These are phyloP conservation scores for Bucco capensis DNA, from an alignment of 2,113 vertebrate genomes.

Conservation along the genomic window DNA sequence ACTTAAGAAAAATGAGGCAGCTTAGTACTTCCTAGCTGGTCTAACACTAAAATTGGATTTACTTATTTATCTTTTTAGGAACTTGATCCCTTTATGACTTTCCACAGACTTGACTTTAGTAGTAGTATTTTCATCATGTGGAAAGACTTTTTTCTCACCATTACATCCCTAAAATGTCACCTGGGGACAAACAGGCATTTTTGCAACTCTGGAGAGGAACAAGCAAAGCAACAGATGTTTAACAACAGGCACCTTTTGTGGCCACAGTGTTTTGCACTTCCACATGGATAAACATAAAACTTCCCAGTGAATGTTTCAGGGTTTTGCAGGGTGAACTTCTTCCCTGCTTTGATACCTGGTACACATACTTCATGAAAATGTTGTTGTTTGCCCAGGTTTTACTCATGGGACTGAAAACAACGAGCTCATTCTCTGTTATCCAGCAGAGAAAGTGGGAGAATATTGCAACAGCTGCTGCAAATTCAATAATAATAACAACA, in stretches of 20 bases:
- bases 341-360: neutral
- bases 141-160: neutral
- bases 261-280: neutral
- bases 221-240: neutral
- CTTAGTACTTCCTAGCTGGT: neutral
- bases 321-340: neutral
- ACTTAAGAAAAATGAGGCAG: neutral
- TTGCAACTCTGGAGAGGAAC: neutral
- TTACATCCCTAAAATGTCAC: neutral
- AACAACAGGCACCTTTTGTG: neutral
- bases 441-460: neutral
- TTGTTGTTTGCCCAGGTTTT: neutral
- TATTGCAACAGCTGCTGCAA: neutral
- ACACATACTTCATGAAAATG: neutral
- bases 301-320: neutral
- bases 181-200: neutral
- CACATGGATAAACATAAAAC: neutral
- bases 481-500: neutral
- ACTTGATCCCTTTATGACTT: neutral
- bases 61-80: neutral
- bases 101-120: neutral
- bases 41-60: neutral
- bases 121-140: neutral
- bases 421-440: neutral
- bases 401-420: neutral